Conservation (phyloP, 2,888 invertebrate species). For the Eupsilia transversa region DNA sequence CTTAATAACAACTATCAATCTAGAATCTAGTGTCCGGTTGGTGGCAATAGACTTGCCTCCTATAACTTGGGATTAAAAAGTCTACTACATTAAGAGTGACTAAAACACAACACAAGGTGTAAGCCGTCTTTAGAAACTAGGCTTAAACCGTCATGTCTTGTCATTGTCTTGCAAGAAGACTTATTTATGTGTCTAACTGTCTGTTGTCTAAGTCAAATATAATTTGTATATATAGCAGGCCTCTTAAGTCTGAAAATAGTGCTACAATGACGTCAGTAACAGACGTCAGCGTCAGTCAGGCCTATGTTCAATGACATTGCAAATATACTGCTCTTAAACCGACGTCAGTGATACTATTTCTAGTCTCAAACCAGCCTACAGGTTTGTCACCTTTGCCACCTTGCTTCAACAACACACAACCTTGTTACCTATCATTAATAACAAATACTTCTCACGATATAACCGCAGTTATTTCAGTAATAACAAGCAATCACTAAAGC, state of each 20-base stretch:
- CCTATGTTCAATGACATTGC: not conserved
- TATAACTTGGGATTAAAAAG: not conserved
- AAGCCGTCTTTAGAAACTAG: not conserved
- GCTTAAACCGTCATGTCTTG: no score
- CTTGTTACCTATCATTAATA: not conserved
- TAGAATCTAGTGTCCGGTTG: not conserved
- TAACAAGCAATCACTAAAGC: constrained; percentile 20
- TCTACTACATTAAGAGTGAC: not conserved
- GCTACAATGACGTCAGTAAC: not conserved
- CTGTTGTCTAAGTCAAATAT: no score
- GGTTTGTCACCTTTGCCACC: not conserved
- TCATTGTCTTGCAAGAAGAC: not conserved
- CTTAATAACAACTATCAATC: not conserved
- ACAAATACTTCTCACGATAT: constrained; percentile 13
- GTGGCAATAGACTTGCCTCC: not conserved
- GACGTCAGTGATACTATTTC: constrained; percentile 6
- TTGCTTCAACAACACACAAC: not conserved
- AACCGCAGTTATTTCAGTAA: constrained; percentile 32
- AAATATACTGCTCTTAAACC: not conserved
- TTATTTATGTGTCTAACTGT: no score
- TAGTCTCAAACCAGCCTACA: not conserved
- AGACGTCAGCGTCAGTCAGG: not conserved
- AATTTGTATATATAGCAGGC: not conserved
- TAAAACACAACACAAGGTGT: not conserved
- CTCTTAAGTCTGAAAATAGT: not conserved